phyloP scores from a whole-genome alignment of 2,113 vertebrate species.

The Neogobius melanostomus region DNA sequence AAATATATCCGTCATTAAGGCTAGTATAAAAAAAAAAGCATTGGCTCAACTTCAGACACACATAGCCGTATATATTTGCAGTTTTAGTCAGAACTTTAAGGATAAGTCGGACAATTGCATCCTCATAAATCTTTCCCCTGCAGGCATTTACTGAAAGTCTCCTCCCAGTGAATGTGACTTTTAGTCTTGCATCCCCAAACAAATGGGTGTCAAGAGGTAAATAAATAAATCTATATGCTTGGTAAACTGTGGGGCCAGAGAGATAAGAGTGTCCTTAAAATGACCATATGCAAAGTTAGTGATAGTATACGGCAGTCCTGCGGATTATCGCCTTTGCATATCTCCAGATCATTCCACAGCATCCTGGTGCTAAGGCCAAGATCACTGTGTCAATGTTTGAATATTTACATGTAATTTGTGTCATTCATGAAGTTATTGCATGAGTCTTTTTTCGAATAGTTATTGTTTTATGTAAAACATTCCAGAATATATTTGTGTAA shows the following conservation, averaged over 20 bases:
- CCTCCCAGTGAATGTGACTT: constrained; percentile 21
- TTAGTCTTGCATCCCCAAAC: constrained; percentile 13
- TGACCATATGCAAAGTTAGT: constrained; percentile 70
- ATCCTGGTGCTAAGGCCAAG: constrained; percentile 44
- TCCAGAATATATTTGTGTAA: too few species aligned
- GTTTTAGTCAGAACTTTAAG: background rate
- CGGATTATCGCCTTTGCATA: constrained; percentile 70
- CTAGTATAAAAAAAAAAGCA: too few species aligned
- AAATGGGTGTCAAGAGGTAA: constrained; percentile 39
- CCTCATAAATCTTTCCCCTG: background rate
- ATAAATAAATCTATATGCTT: constrained; percentile 61
- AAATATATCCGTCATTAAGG: too few species aligned
- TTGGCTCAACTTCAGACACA: too few species aligned
- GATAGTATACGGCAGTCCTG: constrained; percentile 61
- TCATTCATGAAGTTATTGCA: constrained; percentile 8
- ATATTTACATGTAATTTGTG: constrained; percentile 4
- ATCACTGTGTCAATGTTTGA: constrained; percentile 45
- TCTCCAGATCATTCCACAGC: constrained; percentile 64
- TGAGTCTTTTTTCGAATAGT: background rate
- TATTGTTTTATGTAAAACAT: constrained; percentile 15
- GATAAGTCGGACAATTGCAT: background rate
- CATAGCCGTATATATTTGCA: too few species aligned
- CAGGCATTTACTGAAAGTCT: background rate
- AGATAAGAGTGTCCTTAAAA: constrained; percentile 77
- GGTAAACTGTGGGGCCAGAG: constrained; percentile 41